phyloP scores from a whole-genome alignment of 2,113 vertebrate genomes.

The Camarhynchus parvulus region DNA sequence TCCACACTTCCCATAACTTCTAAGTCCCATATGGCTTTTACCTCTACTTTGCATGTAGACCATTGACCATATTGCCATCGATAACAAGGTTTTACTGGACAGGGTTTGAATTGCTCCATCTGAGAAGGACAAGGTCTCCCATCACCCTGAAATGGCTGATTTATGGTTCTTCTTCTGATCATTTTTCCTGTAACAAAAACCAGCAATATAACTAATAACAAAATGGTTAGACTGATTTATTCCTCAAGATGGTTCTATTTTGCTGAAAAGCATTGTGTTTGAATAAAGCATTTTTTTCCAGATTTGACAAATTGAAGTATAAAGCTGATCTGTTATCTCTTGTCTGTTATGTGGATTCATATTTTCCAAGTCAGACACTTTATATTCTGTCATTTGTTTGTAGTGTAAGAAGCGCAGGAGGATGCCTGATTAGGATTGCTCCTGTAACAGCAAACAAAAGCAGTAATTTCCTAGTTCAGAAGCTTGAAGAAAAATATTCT shows the following conservation, averaged over 20 bases:
- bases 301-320: neutral
- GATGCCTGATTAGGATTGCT: neutral
- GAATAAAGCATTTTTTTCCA: neutral
- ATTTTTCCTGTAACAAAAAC: constrained; percentile 86
- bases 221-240: neutral
- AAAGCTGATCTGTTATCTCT: neutral
- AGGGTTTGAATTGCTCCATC: constrained; percentile 94
- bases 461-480: neutral
- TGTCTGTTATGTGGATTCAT: neutral
- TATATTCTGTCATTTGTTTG: neutral
- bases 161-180: constrained; percentile 85
- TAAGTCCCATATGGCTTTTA: constrained; percentile 38
- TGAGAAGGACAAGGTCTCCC: constrained; percentile 90
- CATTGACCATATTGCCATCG: constrained; percentile 91
- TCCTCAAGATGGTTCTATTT: neutral
- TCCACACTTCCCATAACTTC: neutral
- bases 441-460: neutral
- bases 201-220: neutral
- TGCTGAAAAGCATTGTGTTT: neutral
- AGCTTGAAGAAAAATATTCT: neutral
- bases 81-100: constrained; percentile 93
- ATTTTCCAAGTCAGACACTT: neutral
- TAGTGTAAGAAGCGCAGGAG: neutral
- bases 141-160: constrained; percentile 92
- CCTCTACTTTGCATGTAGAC: constrained; percentile 94